These are phyloP conservation scores for Lacerta bilineata DNA, from an alignment of 2,797 vertebrate genomes.

Conservation along the genomic window DNA sequence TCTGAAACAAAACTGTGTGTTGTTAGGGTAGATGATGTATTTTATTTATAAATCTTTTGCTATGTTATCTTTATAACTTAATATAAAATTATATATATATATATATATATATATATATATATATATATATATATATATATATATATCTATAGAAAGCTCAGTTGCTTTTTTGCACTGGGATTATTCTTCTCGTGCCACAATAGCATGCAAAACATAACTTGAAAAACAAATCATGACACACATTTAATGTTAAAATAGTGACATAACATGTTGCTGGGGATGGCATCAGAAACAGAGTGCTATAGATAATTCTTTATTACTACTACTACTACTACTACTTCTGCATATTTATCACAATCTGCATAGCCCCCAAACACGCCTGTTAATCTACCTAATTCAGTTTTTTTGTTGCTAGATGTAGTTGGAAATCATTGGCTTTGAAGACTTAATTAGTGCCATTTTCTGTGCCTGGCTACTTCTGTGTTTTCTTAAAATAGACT, in stretches of 20 bases:
- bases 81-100: too few relatives aligned
- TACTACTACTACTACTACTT: not conserved
- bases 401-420: not conserved
- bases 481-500: not conserved
- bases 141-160: conserved; percentile 18
- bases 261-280: conserved; percentile 17
- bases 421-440: not conserved
- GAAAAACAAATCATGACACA: not conserved
- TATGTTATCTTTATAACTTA: not conserved
- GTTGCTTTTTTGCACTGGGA: conserved; percentile 16
- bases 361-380: not conserved
- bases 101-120: not conserved
- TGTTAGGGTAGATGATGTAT: too few relatives aligned
- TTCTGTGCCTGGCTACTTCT: too few relatives aligned
- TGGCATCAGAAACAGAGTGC: not conserved
- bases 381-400: not conserved
- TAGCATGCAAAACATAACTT: conserved; percentile 11
- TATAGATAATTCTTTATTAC: not conserved
- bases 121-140: not conserved
- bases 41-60: too few relatives aligned
- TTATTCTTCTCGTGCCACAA: not conserved
- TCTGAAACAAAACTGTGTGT: too few relatives aligned
- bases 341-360: not conserved
- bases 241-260: conserved; percentile 26
- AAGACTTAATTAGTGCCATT: not conserved